Conservation (phyloP, 2,888 invertebrate species). For the Drosophila atroscutellata region DNA sequence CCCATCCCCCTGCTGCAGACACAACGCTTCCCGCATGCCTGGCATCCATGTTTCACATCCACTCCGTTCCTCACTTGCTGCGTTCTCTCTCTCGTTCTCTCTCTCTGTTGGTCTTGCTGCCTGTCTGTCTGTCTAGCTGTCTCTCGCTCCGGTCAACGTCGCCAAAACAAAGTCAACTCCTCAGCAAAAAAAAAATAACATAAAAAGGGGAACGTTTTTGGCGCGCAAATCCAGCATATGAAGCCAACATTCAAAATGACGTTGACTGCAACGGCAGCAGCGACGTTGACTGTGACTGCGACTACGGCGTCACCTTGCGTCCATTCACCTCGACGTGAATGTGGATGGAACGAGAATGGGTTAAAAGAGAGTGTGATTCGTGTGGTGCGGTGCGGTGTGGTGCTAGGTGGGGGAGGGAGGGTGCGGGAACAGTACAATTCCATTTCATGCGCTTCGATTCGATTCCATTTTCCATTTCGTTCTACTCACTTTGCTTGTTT, state of each 20-base stretch:
- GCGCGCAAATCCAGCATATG: slow-evolving; percentile 67
- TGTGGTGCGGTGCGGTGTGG: neutral
- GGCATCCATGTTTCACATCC: slow-evolving; percentile 58
- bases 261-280: slow-evolving; percentile 47
- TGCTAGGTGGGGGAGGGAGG: neutral
- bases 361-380: slow-evolving; percentile 10
- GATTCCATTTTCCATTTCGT: slow-evolving; percentile 77
- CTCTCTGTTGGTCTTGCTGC: slow-evolving; percentile 13
- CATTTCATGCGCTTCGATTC: slow-evolving; percentile 69
- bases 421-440: slow-evolving; percentile 33
- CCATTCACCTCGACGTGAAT: slow-evolving; percentile 74
- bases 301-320: slow-evolving; percentile 69
- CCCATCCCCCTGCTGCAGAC: neutral
- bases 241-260: slow-evolving; percentile 52
- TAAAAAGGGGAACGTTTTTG: slow-evolving; percentile 68
- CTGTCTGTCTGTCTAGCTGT: slow-evolving; percentile 32
- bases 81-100: slow-evolving; percentile 22
- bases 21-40: slow-evolving; percentile 7
- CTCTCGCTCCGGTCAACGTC: slow-evolving; percentile 48
- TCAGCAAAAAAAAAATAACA: slow-evolving; percentile 16
- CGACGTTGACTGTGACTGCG: slow-evolving; percentile 31
- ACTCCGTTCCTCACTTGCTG: slow-evolving; percentile 41
- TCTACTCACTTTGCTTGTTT: slow-evolving; percentile 59
- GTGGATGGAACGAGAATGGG: slow-evolving; percentile 32
- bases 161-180: slow-evolving; percentile 66